Base-by-base conservation (phyloP, 2,797 vertebrate species). In the Notamacropus eugenii region DNA sequence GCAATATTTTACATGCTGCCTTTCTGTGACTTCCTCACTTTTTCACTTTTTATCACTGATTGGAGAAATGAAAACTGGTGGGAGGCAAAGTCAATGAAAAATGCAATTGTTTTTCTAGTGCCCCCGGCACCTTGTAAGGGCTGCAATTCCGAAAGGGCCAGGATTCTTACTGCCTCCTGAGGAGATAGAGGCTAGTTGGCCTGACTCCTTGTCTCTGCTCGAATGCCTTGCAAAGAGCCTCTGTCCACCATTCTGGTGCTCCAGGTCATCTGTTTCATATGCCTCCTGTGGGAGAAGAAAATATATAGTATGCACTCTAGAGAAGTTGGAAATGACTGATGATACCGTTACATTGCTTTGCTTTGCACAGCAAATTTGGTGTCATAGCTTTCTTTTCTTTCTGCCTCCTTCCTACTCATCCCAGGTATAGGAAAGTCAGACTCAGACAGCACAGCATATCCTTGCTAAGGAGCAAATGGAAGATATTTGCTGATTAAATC, bases 241-340 rank as follows among this genome's bases (percentile, higher is more conserved):
- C 3, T 82, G 56, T 90, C 55, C 87, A 27, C 93, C 92, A 14
- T 82, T 40, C 62, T 94, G 55, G 40, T 67, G 46, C 96, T 93
- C 55, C 56, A 95, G 94, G 94, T 95, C 94, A 97, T 94, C 90
- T 91, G 57, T 90, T 94, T 97, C 94, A 59, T 96, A 94, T 96
- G 94, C 67, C 93, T 97, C 54, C 94, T 95, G 67, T 92, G 93
- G 16, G 46, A 0, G 28, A 74, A 74, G 57, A 94, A 91, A 97
- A 96, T 96, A 93, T 91, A 58, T 50, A 59, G 67, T 93, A 93
- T 58, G 27, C 34, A 50, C n/a, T 90, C 54, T 67, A 82, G 91
- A 95, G 67, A 55, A 94, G 55, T 54, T 93, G 91, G 90, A 96
- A 98, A 97, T 98, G 96, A 97, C 95, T 92, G 95, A 96, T 96